These are phyloP conservation scores for Armadillidium nasatum DNA, from an alignment of 1,140 invertebrate genomes.

Conservation along the genomic window DNA sequence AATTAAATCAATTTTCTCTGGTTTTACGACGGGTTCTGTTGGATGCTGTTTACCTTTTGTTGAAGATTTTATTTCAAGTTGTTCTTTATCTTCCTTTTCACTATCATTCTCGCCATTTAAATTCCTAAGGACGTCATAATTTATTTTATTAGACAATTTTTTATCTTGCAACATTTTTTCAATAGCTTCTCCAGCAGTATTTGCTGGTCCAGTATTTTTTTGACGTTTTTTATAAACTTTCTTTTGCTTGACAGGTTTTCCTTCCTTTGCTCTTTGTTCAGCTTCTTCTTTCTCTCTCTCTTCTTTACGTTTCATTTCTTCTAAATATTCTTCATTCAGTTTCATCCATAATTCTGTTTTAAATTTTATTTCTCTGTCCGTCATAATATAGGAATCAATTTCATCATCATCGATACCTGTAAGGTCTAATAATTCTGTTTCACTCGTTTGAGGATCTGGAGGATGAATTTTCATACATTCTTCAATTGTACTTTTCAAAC, in stretches of 20 bases:
- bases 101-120: conserved; percentile 57
- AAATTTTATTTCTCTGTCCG: conserved; percentile 66
- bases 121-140: conserved; percentile 91
- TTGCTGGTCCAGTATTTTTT: conserved; percentile 57
- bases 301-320: conserved; percentile 59
- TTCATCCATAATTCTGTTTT: conserved; percentile 73
- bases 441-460: conserved; percentile 46
- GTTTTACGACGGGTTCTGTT: conserved; percentile 33
- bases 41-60: conserved; percentile 31
- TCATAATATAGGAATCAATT: conserved; percentile 80
- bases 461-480: conserved; percentile 48
- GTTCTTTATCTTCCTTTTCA: conserved; percentile 42
- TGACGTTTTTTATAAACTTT: conserved; percentile 57
- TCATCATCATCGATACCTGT: conserved; percentile 81
- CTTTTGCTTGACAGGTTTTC: conserved; percentile 58
- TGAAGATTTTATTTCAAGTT: conserved; percentile 37
- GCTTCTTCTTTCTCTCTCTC: conserved; percentile 67
- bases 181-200: conserved; percentile 83
- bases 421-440: conserved; percentile 65
- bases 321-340: conserved; percentile 46
- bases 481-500: conserved; percentile 47
- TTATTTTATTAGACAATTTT: conserved; percentile 92
- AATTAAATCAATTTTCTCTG: conserved; percentile 28
- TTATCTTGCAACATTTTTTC: conserved; percentile 93
- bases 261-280: conserved; percentile 50